phyloP scores from a whole-genome alignment of 2,888 invertebrate genomes.

The Ormyrus pomaceus region DNA sequence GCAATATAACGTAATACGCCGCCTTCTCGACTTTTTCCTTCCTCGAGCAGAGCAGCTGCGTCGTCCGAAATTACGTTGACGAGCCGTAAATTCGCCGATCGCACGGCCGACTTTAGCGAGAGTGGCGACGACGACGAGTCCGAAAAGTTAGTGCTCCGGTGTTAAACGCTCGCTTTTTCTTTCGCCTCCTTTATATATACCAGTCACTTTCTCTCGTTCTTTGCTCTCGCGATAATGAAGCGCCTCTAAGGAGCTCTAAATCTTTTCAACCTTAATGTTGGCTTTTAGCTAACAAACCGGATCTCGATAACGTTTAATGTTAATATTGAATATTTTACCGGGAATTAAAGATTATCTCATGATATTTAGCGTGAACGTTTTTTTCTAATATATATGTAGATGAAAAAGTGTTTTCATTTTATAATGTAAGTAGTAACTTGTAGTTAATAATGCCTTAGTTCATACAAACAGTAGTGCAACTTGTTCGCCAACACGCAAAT shows the following conservation, averaged over 20 bases:
- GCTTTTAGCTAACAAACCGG: not conserved
- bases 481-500: too few relatives aligned
- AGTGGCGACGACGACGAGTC: not conserved
- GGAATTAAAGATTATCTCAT: too few relatives aligned
- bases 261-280: not conserved
- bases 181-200: not conserved
- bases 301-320: too few relatives aligned
- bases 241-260: too few relatives aligned
- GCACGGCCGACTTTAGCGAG: not conserved
- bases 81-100: constrained; percentile 11
- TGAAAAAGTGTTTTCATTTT: too few relatives aligned
- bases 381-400: too few relatives aligned
- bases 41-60: too few relatives aligned
- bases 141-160: constrained; percentile 10
- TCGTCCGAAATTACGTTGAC: not conserved
- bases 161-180: constrained; percentile 13
- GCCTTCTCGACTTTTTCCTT: not conserved
- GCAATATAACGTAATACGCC: constrained; percentile 16
- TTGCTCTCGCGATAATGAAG: not conserved
- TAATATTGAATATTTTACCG: too few relatives aligned
- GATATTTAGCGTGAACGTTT: too few relatives aligned
- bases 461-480: too few relatives aligned
- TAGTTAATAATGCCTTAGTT: too few relatives aligned
- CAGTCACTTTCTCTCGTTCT: constrained; percentile 6
- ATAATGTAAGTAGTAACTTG: too few relatives aligned